Percentiles rank a stretch among this genome's conserved stretches.
Conservation (phyloP, 2,113 vertebrate species). For the Henicopernis longicauda region DNA sequence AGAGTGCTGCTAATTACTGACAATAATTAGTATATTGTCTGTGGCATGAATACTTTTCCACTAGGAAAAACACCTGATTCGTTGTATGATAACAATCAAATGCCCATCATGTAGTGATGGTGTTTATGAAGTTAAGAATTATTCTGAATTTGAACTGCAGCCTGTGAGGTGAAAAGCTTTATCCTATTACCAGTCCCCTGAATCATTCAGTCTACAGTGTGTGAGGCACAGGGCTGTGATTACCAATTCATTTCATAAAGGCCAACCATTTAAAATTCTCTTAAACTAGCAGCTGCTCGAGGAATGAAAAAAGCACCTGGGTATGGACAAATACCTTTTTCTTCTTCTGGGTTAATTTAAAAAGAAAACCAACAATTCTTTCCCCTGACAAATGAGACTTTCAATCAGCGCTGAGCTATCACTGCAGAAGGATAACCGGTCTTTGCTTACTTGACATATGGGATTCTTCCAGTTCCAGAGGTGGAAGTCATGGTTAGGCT, state of each 20-base stretch:
- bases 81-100: not conserved
- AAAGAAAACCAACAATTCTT: not conserved
- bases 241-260: slow-evolving; percentile 48
- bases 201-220: not conserved
- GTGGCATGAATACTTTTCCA: slow-evolving; percentile 1
- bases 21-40: slow-evolving; percentile 49
- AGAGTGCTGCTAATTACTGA: slow-evolving; percentile 37
- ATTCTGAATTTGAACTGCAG: not conserved
- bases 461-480: slow-evolving; percentile 13
- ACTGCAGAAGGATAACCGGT: not conserved
- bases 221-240: slow-evolving; percentile 1
- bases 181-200: not conserved
- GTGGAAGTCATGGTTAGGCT: not conserved
- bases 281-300: slow-evolving; percentile 23
- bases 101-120: not conserved
- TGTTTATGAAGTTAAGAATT: slow-evolving; percentile 26
- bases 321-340: not conserved
- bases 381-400: not conserved
- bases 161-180: slow-evolving; percentile 16
- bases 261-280: slow-evolving; percentile 24
- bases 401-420: not conserved
- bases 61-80: not conserved
- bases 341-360: slow-evolving; percentile 11
- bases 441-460: not conserved
- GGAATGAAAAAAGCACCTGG: not conserved